A percentile compares a stretch with the other conserved stretches of the same genome.
Evolutionary conservation across 2,113 vertebrate genomes (phyloP).

Genomic region (Erpornis zantholeuca): DNA sequence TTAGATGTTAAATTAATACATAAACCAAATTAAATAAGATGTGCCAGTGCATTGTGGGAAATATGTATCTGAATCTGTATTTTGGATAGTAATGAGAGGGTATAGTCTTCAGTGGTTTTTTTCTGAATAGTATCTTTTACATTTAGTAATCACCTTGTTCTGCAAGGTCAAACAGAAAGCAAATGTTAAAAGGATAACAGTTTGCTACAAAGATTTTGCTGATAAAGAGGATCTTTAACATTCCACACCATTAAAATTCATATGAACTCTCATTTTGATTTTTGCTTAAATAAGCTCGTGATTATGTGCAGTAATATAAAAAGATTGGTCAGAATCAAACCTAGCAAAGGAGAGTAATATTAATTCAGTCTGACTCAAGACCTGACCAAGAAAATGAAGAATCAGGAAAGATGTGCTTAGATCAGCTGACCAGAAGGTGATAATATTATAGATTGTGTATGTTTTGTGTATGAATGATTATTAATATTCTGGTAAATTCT

Average conservation of each 20-base stretch:
- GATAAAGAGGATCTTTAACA: not conserved
- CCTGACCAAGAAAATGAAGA: not conserved
- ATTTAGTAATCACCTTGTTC: not conserved
- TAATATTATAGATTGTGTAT: not conserved
- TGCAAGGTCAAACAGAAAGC: not conserved
- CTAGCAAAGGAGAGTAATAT: not conserved
- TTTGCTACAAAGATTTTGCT: not conserved
- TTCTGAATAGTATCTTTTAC: not conserved
- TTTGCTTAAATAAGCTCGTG: not conserved
- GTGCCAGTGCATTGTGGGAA: too few relatives aligned
- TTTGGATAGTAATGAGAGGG: not conserved
- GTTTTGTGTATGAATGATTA: not conserved
- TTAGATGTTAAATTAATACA: too few relatives aligned
- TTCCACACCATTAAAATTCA: not conserved
- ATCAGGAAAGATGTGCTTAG: not conserved
- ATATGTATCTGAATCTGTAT: too few relatives aligned
- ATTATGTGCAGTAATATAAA: not conserved
- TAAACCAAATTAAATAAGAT: too few relatives aligned
- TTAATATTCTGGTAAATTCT: not conserved
- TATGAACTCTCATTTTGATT: not conserved
- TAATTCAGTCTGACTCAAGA: not conserved
- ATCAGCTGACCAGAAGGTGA: not conserved
- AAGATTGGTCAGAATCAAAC: not conserved
- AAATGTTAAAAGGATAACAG: not conserved
- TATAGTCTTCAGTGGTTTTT: not conserved